Evolutionary conservation across 2,888 invertebrate genomes (phyloP).

Genomic region (Metellina segmentata): DNA sequence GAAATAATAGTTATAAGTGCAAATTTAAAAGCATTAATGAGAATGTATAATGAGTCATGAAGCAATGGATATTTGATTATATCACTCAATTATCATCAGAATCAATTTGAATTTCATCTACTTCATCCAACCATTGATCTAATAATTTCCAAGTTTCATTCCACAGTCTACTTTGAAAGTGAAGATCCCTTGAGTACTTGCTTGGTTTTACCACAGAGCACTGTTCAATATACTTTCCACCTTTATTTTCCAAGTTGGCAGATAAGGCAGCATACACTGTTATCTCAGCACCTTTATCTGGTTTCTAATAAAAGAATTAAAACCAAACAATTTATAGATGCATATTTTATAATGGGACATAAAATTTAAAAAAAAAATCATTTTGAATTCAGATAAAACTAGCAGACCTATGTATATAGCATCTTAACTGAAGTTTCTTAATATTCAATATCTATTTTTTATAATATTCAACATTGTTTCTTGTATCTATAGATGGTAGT

Average conservation of each 20-base stretch:
- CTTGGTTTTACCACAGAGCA: slow-evolving; percentile 82
- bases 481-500: too few species aligned
- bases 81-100: too few species aligned
- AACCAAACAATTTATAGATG: background rate
- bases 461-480: too few species aligned
- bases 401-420: too few species aligned
- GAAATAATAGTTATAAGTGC: too few species aligned
- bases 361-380: background rate
- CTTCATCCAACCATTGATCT: slow-evolving; percentile 69
- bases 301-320: slow-evolving; percentile 83
- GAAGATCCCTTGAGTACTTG: slow-evolving; percentile 83
- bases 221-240: slow-evolving; percentile 91
- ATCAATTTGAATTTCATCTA: slow-evolving; percentile 53
- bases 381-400: background rate
- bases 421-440: too few species aligned
- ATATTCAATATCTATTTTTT: too few species aligned
- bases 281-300: slow-evolving; percentile 89
- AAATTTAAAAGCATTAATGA: too few species aligned
- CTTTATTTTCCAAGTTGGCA: slow-evolving; percentile 86
- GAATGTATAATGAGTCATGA: too few species aligned
- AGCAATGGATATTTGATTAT: too few species aligned
- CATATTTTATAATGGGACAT: too few species aligned
- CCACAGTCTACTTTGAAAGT: slow-evolving; percentile 86
- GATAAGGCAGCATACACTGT: slow-evolving; percentile 89
- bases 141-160: slow-evolving; percentile 83